Evolutionary conservation across 2,797 vertebrate genomes (phyloP).

Genomic region (Myotis findleyi): DNA sequence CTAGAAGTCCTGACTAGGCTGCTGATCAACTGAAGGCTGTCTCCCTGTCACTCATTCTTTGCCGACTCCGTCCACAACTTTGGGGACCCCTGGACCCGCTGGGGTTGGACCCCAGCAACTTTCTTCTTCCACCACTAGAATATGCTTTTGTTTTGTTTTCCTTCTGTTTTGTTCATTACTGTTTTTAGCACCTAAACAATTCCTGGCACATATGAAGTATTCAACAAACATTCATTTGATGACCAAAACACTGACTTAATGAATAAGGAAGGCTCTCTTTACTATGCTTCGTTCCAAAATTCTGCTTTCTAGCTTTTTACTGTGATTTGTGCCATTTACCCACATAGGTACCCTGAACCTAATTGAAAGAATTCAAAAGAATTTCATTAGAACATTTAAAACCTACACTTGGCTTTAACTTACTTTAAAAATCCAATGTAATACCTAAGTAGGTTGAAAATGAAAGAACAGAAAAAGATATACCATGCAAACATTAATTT

Average conservation of each 20-base stretch:
- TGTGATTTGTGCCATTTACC: background rate
- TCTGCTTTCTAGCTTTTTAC: conserved; percentile 2
- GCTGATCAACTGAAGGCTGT: no score
- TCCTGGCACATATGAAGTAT: background rate
- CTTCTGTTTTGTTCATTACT: background rate
- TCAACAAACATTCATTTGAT: background rate
- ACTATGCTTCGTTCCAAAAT: background rate
- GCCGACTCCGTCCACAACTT: no score
- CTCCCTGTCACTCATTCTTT: no score
- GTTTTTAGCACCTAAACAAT: background rate
- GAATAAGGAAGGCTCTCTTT: background rate
- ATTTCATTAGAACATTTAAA: conserved; percentile 37
- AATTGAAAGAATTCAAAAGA: background rate
- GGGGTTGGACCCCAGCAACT: background rate
- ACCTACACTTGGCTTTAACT: background rate
- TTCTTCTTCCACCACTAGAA: background rate
- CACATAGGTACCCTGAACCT: background rate
- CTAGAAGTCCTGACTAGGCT: no score
- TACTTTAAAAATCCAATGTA: conserved; percentile 30
- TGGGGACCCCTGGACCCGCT: no score
- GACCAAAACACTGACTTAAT: background rate
- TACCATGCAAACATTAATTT: background rate
- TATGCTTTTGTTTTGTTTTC: background rate
- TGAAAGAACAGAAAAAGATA: background rate
- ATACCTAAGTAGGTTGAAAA: background rate